Evolutionary conservation across 2,888 invertebrate species (phyloP), one percentile per base, ranked within the genome.

Genomic region (Rosalia funebris): DNA sequence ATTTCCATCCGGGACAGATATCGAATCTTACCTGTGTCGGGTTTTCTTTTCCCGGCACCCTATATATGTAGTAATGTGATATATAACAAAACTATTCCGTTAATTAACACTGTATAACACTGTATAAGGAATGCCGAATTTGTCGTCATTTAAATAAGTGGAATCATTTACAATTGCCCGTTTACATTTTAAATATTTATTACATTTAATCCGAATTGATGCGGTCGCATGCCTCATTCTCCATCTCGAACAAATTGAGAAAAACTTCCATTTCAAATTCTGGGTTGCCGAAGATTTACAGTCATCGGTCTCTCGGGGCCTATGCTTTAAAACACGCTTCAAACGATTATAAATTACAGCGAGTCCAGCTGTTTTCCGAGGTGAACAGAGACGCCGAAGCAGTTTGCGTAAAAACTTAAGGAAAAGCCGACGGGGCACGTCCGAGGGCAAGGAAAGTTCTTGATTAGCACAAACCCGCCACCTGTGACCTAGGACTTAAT

Each of bases 311-410:
- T 57, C 57, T 19, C 10, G 57, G 32, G 57, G 19, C 32, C 44
- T 4, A 50, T 57, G 47, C 50, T 57, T 57, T 57, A 32, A 37
- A 57, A 57, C 50, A 44, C 36, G 9, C 34, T 50, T 50, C 44
- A 50, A 44, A 50, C 25, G 15, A 50, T 50, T 50, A 37, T 39
- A 37, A 50, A 48, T 48, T 48, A 37, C 34, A 36, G 12, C 31
- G 19, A 48, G 48, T 48, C 48, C 48, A 36, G 48, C 48, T 48
- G 48, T 48, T 48, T 48, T 19, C 48, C 19, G 36, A 36, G 12
- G 36, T 19, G 48, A 48, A 20, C 37, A 12, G 19, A 36, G 36
- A 25, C 25, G 25, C 4, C 25, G 3, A 5, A 25, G 7, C 7
- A 25, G 3, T 7, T 25, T 25, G 36, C 9, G 47, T 12, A 48